Evolutionary conservation across 2,888 invertebrate species (phyloP).

Genomic region (Xylocampa areola): DNA sequence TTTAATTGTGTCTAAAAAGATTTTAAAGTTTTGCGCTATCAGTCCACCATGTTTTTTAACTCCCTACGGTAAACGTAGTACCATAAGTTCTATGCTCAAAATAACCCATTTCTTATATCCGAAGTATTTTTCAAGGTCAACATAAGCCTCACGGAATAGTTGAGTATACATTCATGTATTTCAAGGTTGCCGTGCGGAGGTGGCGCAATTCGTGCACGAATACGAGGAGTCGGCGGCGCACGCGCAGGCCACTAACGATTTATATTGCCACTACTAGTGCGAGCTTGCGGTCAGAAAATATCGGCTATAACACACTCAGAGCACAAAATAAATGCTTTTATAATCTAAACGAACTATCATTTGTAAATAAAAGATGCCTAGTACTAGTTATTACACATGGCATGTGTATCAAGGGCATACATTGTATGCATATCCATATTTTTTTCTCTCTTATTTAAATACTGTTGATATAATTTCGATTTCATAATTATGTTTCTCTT

Average conservation of each 20-base stretch:
- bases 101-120: conserved; percentile 23
- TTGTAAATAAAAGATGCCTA: no score
- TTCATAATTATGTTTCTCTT: no score
- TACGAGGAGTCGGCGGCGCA: conserved; percentile 26
- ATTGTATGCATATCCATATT: no score
- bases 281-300: conserved; percentile 6
- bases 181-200: conserved; percentile 46
- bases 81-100: conserved; percentile 33
- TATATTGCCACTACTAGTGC: conserved; percentile 14
- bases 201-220: conserved; percentile 47
- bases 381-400: no score
- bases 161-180: conserved; percentile 36
- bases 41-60: no score
- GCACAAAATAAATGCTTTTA: neutral
- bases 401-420: no score
- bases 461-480: no score
- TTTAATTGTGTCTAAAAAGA: no score
- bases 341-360: neutral
- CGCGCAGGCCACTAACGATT: conserved; percentile 27
- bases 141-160: conserved; percentile 35
- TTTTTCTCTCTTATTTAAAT: no score
- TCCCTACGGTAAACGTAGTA: conserved; percentile 23
- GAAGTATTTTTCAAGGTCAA: conserved; percentile 38
- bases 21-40: no score
- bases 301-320: neutral